Evolutionary conservation across 2,113 vertebrate species (phyloP), one percentile per base, ranked within the genome.

Genomic region (Plecotus auritus): DNA sequence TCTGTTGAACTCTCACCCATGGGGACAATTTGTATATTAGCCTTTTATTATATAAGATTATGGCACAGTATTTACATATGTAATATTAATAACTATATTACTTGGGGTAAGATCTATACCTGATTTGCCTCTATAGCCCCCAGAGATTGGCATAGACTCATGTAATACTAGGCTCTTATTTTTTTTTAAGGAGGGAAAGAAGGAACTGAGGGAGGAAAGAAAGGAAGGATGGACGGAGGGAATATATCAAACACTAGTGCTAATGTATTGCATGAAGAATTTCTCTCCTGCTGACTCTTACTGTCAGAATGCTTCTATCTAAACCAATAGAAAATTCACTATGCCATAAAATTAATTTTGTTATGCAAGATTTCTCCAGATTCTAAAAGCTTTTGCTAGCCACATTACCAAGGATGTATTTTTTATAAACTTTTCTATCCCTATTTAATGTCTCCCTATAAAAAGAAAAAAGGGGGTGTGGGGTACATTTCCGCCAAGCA

Each of bases 361-460:
- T 93, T 85, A 26, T 59, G 17, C 30, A 96, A 88, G 28, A 85
- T 93, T 90, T 95, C 69, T 85, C 66, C 76, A 90, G 40, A 88
- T 81, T 87, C 51, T 66, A 82, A 93, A 96, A 94, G 54, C 45
- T 73, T 88, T 76, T 73, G 32, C 40, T 73, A 94, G 17, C n/a
- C 80, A 93, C 37, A 87, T 37, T 94, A 64, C 37, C 90, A 91
- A 85, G 32, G 7, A 32, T 87, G 49, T n/a, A n/a, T 72, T 61
- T 88, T 91, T 40, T 11, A 91, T 30, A 90, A 91, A 91, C 3
- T 85, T 67, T 51, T 74, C n/a, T 85, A 84, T 74, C 42, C 26
- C 51, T 69, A 91, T 61, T 82, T 94, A 89, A 66, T 70, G 77
- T 78, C 3, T 85, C 45, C 61, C 82, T 84, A 77, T 88, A 64